Percentiles rank a stretch among this genome's conserved stretches.
These are phyloP conservation scores for Arrhamphus sclerolepis DNA, from an alignment of 2,797 vertebrate genomes.

Conservation along the genomic window DNA sequence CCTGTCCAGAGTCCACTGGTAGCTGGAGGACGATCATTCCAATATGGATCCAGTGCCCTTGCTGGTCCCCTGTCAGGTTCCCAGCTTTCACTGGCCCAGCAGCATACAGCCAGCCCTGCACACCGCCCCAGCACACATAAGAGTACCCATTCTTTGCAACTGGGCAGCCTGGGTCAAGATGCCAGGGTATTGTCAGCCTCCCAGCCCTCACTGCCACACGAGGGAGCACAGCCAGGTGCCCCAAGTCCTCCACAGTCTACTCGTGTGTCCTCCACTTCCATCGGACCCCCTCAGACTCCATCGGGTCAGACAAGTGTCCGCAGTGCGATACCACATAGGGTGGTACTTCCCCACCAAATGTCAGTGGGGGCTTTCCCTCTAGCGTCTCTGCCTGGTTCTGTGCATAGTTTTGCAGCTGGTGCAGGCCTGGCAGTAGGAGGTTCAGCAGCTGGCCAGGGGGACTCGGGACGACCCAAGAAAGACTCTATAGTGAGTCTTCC, in stretches of 20 bases:
- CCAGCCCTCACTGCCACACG: conserved; percentile 89
- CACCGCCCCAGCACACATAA: conserved; percentile 85
- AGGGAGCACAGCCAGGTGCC: conserved; percentile 63
- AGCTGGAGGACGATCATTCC: conserved; percentile 77
- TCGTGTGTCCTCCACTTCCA: conserved; percentile 85
- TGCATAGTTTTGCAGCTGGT: conserved; percentile 45
- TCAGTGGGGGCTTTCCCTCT: conserved; percentile 78
- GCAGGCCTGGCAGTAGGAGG: conserved; percentile 55
- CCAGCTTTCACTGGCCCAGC: conserved; percentile 89
- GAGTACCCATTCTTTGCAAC: conserved; percentile 82
- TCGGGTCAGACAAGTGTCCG: conserved; percentile 57
- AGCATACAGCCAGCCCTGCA: conserved; percentile 82
- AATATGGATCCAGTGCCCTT: conserved; percentile 76
- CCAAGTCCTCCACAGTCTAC: conserved; percentile 81
- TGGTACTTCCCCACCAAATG: conserved; percentile 81
- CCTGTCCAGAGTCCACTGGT: conserved; percentile 82
- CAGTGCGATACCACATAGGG: conserved; percentile 65
- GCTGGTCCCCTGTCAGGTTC: conserved; percentile 81
- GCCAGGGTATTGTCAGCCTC: conserved; percentile 89
- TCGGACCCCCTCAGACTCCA: conserved; percentile 76
- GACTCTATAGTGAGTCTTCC: conserved; percentile 86
- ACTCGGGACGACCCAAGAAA: conserved; percentile 82
- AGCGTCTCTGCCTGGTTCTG: conserved; percentile 68
- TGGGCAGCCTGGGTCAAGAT: conserved; percentile 86
- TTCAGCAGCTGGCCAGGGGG: conserved; percentile 68